phyloP scores from a whole-genome alignment of 2,797 vertebrate genomes.

The Brachyalestes nurse region DNA sequence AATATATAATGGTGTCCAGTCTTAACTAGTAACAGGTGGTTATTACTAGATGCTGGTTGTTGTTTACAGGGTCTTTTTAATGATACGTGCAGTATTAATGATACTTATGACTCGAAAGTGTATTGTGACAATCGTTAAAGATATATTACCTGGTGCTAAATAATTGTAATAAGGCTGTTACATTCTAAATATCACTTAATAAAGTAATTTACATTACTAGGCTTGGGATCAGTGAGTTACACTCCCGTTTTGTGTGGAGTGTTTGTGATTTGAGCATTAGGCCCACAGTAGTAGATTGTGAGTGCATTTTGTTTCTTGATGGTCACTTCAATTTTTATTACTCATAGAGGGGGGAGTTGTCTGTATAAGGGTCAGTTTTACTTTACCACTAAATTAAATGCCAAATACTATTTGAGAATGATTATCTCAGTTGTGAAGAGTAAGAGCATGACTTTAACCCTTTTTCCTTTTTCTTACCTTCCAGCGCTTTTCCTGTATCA shows the following conservation, averaged over 20 bases:
- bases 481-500: conserved; percentile 97
- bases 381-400: neutral
- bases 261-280: neutral
- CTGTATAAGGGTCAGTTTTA: too few species aligned
- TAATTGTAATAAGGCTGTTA: neutral
- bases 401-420: neutral
- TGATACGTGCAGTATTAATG: too few species aligned
- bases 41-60: neutral
- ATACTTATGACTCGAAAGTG: too few species aligned
- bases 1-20: neutral
- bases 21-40: fast-evolving
- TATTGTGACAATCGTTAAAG: too few species aligned
- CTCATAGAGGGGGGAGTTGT: too few species aligned
- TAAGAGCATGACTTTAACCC: neutral
- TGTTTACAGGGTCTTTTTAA: neutral
- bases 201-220: too few species aligned
- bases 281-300: neutral
- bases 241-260: too few species aligned
- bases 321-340: neutral
- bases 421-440: neutral
- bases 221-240: too few species aligned
- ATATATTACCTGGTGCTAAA: neutral
- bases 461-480: conserved; percentile 43
- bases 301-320: neutral
- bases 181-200: neutral